A percentile compares a stretch with the other conserved stretches of the same genome.
Evolutionary conservation across 1,140 invertebrate genomes (phyloP).

Genomic region (Pectinophora gossypiella): DNA sequence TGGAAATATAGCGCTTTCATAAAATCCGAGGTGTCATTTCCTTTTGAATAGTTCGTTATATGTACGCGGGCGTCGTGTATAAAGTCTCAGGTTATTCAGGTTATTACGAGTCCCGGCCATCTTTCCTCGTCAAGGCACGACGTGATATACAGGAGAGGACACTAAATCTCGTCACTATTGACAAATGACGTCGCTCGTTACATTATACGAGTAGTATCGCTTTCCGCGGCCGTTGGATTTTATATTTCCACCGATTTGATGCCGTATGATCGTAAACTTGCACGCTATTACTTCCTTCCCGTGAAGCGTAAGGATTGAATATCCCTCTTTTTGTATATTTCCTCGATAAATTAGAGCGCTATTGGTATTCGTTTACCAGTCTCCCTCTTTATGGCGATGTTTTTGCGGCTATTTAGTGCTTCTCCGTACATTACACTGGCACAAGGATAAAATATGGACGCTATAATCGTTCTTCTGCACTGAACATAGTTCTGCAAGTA

Average conservation of each 20-base stretch:
- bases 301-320: slow-evolving; percentile 12
- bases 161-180: slow-evolving; percentile 55
- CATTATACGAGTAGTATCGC: too few species aligned
- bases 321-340: slow-evolving; percentile 3
- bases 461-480: background rate
- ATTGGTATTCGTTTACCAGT: slow-evolving; percentile 1
- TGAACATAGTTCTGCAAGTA: background rate
- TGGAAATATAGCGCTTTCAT: slow-evolving; percentile 35
- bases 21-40: slow-evolving; percentile 47
- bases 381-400: background rate
- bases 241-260: slow-evolving; percentile 33
- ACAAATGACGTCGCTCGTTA: slow-evolving; percentile 56
- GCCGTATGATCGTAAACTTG: slow-evolving; percentile 16
- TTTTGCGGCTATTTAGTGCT: slow-evolving; percentile 4
- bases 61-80: slow-evolving; percentile 26
- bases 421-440: slow-evolving; percentile 10
- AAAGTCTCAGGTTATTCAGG: slow-evolving; percentile 41
- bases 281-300: slow-evolving; percentile 9
- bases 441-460: background rate
- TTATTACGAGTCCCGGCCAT: slow-evolving; percentile 37
- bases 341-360: background rate
- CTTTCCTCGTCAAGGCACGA: slow-evolving; percentile 19
- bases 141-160: slow-evolving; percentile 41
- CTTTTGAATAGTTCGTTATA: slow-evolving; percentile 57
- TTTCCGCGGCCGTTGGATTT: slow-evolving; percentile 35